phyloP scores from a whole-genome alignment of 2,888 invertebrate species.

The Scaeva pyrastri region DNA sequence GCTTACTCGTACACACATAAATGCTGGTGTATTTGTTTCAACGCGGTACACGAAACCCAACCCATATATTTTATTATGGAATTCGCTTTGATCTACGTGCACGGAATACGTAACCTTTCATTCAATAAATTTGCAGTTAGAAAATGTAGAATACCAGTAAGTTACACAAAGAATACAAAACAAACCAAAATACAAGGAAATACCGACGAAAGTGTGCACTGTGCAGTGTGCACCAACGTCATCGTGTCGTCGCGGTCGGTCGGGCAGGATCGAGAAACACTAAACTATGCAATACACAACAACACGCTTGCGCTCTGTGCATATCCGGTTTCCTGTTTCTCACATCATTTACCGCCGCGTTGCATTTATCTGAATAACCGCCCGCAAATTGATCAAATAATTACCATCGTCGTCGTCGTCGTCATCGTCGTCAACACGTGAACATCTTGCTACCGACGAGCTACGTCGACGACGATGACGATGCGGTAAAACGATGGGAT shows the following conservation, averaged over 20 bases:
- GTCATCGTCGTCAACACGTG: conserved; percentile 59
- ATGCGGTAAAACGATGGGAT: not conserved
- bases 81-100: conserved; percentile 61
- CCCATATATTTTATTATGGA: conserved; percentile 48
- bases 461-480: not conserved
- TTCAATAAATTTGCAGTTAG: conserved; percentile 62
- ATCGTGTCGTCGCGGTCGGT: too few relatives aligned
- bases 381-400: conserved; percentile 74
- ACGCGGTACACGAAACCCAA: conserved; percentile 13
- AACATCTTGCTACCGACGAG: conserved; percentile 61
- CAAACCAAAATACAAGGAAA: conserved; percentile 32
- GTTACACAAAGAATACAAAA: conserved; percentile 35
- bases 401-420: conserved; percentile 55
- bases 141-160: conserved; percentile 63
- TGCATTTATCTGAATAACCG: conserved; percentile 60
- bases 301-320: conserved; percentile 33
- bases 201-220: not conserved
- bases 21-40: not conserved
- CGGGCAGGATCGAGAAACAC: conserved; percentile 3
- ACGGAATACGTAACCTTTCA: conserved; percentile 43
- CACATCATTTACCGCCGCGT: conserved; percentile 62
- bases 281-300: conserved; percentile 16
- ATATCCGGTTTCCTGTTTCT: conserved; percentile 74
- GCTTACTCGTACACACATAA: too few relatives aligned
- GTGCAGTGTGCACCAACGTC: too few relatives aligned